These are phyloP conservation scores for Alloplasta piceator DNA, from an alignment of 2,888 invertebrate species.

Conservation along the genomic window DNA sequence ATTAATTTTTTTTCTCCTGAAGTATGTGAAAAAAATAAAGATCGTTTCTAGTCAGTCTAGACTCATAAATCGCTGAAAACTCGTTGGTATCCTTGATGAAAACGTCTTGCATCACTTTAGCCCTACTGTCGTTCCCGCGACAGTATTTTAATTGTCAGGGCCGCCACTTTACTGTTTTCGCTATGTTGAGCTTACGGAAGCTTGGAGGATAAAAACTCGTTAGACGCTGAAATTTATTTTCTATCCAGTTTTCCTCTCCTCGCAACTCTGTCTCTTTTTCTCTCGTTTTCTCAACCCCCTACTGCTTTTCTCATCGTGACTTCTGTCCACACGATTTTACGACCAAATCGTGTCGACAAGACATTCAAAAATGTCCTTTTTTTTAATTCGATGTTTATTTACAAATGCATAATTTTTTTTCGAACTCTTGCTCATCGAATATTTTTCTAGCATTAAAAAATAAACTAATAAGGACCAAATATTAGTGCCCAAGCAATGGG, in stretches of 20 bases:
- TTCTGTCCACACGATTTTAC: slow-evolving; percentile 20
- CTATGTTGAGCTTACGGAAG: slow-evolving; percentile 64
- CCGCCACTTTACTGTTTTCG: slow-evolving; percentile 46
- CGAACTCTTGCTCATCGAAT: too few relatives aligned
- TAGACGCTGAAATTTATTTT: slow-evolving; percentile 80
- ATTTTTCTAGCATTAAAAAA: too few relatives aligned
- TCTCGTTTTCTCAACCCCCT: slow-evolving; percentile 56
- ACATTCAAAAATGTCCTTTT: slow-evolving; percentile 18
- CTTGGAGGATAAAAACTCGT: slow-evolving; percentile 79
- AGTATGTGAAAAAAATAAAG: neutral
- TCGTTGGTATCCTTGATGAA: slow-evolving; percentile 45
- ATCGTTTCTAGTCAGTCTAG: neutral
- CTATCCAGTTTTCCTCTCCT: slow-evolving; percentile 49
- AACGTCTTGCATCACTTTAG: slow-evolving; percentile 63
- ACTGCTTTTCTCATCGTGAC: slow-evolving; percentile 12
- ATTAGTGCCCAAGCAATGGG: too few relatives aligned
- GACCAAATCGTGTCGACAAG: slow-evolving; percentile 17
- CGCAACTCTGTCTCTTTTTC: slow-evolving; percentile 57
- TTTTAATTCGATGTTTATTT: neutral
- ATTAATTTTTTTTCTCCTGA: too few relatives aligned
- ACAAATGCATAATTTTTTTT: too few relatives aligned
- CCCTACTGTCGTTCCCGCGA: slow-evolving; percentile 62
- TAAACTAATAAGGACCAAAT: too few relatives aligned
- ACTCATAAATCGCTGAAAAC: slow-evolving; percentile 36
- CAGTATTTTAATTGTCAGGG: slow-evolving; percentile 77